phyloP scores from a whole-genome alignment of 2,113 vertebrate species.

The Percina caprodes region DNA sequence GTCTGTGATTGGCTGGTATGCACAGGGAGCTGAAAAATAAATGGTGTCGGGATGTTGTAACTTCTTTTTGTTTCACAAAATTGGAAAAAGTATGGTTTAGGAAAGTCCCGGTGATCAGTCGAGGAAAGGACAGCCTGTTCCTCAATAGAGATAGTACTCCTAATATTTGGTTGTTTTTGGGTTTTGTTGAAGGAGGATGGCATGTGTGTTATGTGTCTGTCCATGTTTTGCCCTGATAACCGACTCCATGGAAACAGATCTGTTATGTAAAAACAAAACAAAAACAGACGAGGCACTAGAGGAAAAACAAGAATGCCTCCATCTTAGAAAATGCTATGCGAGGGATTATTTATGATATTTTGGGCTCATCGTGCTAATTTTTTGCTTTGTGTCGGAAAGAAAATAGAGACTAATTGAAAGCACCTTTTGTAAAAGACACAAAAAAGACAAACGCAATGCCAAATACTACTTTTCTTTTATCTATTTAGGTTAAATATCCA shows the following conservation, averaged over 20 bases:
- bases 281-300: not conserved
- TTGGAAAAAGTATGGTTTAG: no score
- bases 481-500: conserved; percentile 31
- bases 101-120: no score
- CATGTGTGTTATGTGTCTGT: not conserved
- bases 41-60: no score
- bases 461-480: conserved; percentile 62
- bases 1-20: no score
- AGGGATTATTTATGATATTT: conserved; percentile 10
- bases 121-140: not conserved
- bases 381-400: conserved; percentile 41
- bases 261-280: not conserved
- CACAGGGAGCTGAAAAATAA: no score
- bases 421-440: conserved; percentile 60
- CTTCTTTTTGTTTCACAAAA: no score
- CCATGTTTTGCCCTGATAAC: not conserved
- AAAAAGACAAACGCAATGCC: conserved; percentile 63
- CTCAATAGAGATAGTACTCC: not conserved
- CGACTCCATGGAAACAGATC: not conserved
- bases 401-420: conserved; percentile 47
- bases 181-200: not conserved
- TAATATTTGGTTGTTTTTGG: not conserved
- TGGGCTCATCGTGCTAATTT: conserved; percentile 26
- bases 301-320: not conserved
- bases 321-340: not conserved